These are phyloP conservation scores for Pseudotriccus pelzelni DNA, from an alignment of 2,797 vertebrate genomes.

Conservation along the genomic window DNA sequence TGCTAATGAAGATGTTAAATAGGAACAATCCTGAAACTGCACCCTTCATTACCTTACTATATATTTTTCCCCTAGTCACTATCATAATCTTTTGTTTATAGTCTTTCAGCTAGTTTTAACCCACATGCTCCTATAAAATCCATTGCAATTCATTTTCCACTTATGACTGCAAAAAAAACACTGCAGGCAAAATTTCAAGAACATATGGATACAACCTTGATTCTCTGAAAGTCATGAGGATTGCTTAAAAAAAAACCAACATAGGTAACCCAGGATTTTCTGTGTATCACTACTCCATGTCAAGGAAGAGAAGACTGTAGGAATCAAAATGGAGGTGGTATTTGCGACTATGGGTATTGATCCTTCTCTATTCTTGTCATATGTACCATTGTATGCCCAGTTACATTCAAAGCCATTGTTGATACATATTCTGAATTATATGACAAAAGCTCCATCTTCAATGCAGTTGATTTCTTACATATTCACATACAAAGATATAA, in stretches of 20 bases:
- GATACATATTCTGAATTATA: neutral
- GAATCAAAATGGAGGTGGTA: neutral
- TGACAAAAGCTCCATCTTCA: neutral
- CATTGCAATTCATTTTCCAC: slow-evolving; percentile 26
- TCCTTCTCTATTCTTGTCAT: neutral
- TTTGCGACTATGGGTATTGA: neutral
- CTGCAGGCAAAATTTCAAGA: neutral
- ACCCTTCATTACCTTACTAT: slow-evolving; percentile 61
- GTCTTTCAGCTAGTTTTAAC: slow-evolving; percentile 45
- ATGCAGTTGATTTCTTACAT: neutral
- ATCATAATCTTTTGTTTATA: slow-evolving; percentile 60
- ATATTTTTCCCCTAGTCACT: slow-evolving; percentile 51
- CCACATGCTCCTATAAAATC: slow-evolving; percentile 35
- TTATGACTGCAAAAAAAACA: slow-evolving; percentile 12
- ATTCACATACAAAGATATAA: neutral
- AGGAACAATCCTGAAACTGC: slow-evolving; percentile 62
- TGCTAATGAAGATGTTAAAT: slow-evolving; percentile 71
- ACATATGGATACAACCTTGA: neutral
- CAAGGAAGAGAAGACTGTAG: neutral
- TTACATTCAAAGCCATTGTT: neutral
- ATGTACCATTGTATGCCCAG: neutral
- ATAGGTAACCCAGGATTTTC: neutral
- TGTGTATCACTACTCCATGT: neutral
- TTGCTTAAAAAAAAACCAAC: neutral
- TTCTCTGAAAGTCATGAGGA: neutral